Base-by-base conservation (phyloP, 2,888 invertebrate species). In the Drosophila putrida region DNA sequence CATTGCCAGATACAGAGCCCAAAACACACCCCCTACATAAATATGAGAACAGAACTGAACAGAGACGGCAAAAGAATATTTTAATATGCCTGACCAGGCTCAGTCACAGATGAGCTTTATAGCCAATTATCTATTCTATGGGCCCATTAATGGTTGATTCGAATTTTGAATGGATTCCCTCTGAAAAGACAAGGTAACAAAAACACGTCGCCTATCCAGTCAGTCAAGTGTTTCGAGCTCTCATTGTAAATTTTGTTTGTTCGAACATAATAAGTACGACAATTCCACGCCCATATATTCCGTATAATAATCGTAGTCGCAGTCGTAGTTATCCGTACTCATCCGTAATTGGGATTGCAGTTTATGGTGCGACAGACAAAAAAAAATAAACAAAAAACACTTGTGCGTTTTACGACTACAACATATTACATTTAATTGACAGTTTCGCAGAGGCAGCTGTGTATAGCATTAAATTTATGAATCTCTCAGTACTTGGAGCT, bases 71-170 rank as follows among this genome's bases (percentile, higher is more conserved):
- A 44, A 73, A 76, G 54, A 74, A 58, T 59, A 79, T 77, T 82
- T 84, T 88, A 83, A 76, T 84, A 84, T 84, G 88, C 83, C 65
- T 61, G 78, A 61, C 88, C 83, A 80, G 75, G 44, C 62, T 47
- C 71, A 43, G 59, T 33, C 73, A 63, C 62, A 75, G 88, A 80
- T 86, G 83, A 78, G 79, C 63, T 80, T 84, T 83, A 84, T 88
- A 78, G 88, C 86, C 88, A 86, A 84, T 84, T 84, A 84, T 86
- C 77, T 77, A 88, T 88, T 86, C 75, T 71, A 80, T 83, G 83
- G 76, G 64, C 57, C 83, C 69, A 86, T 88, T 88, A 84, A 80
- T 71, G 66, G 71, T 57, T 55, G 72, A 83, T 78, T 79, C 70
- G 69, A 79, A 70, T 79, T 85, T 74, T 74, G 55, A 88, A 78